Evolutionary conservation across 2,113 vertebrate genomes (phyloP).

Genomic region (Halcyon senegalensis): DNA sequence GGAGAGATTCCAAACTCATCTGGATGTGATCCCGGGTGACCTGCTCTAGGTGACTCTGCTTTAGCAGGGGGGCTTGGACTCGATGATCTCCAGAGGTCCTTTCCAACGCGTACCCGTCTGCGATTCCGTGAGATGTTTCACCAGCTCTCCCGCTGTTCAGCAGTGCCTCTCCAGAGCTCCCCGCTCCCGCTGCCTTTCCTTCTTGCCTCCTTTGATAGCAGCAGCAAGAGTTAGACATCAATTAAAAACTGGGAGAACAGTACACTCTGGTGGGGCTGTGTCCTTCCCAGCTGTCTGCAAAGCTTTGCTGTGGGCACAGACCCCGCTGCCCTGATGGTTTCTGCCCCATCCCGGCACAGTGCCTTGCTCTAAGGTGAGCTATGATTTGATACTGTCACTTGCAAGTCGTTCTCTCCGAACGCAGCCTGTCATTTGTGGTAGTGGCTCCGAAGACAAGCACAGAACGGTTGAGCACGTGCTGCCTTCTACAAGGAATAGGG

Average conservation of each 20-base stretch:
- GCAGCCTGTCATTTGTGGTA: not conserved
- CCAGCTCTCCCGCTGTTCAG: not conserved
- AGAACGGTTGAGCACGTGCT: not conserved
- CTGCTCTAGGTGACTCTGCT: not conserved
- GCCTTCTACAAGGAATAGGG: rapidly evolving
- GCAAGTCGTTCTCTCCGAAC: not conserved
- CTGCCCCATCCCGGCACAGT: constrained; percentile 11
- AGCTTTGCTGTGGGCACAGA: not conserved
- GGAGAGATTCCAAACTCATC: not conserved
- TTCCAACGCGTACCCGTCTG: not conserved
- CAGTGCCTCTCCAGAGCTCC: not conserved
- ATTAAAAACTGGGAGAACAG: not conserved
- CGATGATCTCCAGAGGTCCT: not conserved
- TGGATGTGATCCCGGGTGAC: not conserved
- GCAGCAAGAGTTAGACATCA: not conserved
- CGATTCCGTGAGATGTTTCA: rapidly evolving
- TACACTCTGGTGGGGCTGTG: not conserved
- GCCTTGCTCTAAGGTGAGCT: not conserved
- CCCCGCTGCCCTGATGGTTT: not conserved
- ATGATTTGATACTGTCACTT: not conserved
- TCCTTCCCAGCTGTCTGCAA: not conserved
- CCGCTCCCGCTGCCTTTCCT: not conserved
- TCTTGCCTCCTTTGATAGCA: not conserved
- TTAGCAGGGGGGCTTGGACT: not conserved
- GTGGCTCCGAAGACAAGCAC: not conserved